A percentile compares a stretch with the other conserved stretches of the same genome.
These are phyloP conservation scores for Amphipyra berbera DNA, from an alignment of 2,888 invertebrate genomes.

Conservation along the genomic window DNA sequence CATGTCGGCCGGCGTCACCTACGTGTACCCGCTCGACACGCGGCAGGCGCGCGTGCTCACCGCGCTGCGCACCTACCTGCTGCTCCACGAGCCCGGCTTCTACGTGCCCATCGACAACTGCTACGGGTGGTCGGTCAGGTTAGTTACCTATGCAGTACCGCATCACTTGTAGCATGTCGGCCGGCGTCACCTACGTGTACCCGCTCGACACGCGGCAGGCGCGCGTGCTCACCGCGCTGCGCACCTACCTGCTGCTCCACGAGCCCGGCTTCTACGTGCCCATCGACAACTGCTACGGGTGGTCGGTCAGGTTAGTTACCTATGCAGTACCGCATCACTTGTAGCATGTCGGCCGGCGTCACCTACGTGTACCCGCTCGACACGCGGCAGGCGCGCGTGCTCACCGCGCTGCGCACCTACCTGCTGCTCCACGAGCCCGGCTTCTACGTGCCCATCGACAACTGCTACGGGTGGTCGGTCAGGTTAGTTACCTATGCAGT, in stretches of 20 bases:
- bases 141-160: background rate
- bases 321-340: background rate
- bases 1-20: slow-evolving; percentile 18
- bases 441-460: slow-evolving; percentile 82
- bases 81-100: slow-evolving; percentile 72
- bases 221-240: background rate
- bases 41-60: slow-evolving; percentile 6
- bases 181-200: slow-evolving; percentile 49
- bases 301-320: slow-evolving; percentile 78
- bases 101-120: slow-evolving; percentile 81
- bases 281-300: slow-evolving; percentile 75
- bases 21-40: slow-evolving; percentile 60
- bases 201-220: slow-evolving; percentile 51
- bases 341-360: slow-evolving; percentile 25
- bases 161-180: slow-evolving; percentile 11
- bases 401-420: too few species aligned
- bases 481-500: slow-evolving; percentile 65
- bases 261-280: slow-evolving; percentile 82
- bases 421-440: slow-evolving; percentile 66
- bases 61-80: too few species aligned
- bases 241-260: slow-evolving; percentile 42
- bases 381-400: slow-evolving; percentile 20
- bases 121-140: slow-evolving; percentile 82
- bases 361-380: slow-evolving; percentile 59
- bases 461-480: slow-evolving; percentile 78